Conservation (phyloP, 2,888 invertebrate genomes). For the Dusona sp. region DNA sequence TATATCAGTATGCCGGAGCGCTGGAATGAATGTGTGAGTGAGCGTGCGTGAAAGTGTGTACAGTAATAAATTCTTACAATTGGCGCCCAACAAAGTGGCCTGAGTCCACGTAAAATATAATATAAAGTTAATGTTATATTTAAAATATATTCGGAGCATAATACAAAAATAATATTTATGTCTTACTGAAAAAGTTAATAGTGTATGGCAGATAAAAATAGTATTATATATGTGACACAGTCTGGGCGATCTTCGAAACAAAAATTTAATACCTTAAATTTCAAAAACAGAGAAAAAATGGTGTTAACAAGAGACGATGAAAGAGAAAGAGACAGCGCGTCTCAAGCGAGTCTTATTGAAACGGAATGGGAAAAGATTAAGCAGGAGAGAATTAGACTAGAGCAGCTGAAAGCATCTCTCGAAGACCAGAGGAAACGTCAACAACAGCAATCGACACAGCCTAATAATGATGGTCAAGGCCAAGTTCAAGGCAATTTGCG, state of each 20-base stretch:
- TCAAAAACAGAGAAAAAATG: background rate
- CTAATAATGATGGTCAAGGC: background rate
- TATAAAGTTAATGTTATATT: too few relatives aligned
- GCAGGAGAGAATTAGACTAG: background rate
- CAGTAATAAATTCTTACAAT: too few relatives aligned
- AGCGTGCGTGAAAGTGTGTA: too few relatives aligned
- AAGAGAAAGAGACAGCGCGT: background rate
- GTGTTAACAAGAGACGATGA: background rate
- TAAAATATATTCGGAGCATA: too few relatives aligned
- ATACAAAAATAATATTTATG: too few relatives aligned
- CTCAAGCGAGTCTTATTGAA: constrained; percentile 32
- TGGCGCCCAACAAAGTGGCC: too few relatives aligned
- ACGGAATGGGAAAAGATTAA: background rate
- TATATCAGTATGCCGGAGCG: too few relatives aligned
- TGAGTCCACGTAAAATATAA: too few relatives aligned
- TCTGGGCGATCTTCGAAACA: background rate
- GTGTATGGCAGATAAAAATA: too few relatives aligned
- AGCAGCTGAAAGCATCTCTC: too few relatives aligned
- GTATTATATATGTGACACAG: background rate
- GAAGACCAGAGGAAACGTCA: background rate
- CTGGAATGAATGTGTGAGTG: too few relatives aligned
- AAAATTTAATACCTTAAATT: background rate
- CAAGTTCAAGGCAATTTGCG: background rate
- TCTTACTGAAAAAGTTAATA: too few relatives aligned
- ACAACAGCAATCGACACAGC: background rate